Base-by-base conservation (phyloP, 2,888 invertebrate genomes). In the Stomorhina lunata region DNA sequence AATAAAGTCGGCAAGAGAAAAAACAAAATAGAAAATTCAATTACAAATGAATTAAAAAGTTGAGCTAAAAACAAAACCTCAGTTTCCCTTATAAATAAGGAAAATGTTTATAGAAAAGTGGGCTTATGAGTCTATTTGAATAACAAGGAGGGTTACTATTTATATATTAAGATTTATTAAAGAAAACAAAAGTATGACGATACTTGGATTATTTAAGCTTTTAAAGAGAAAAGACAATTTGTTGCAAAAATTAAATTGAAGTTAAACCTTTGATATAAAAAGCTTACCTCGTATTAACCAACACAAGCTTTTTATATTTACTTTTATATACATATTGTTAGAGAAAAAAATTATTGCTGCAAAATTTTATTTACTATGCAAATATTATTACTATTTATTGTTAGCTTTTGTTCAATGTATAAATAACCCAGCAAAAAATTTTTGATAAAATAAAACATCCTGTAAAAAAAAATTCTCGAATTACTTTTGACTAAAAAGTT, bases 361-460 rank as follows among this genome's bases (percentile, higher is more conserved):
- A 59, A 59, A 68, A 48, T 66, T 75, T 43, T 66, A 66, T 76
- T 76, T 66, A 76, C 45, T 66, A 59, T 76, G 57, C 66, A 76
- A 76, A 76, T 76, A 48, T 48, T 59, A 66, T 76, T 66, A 59
- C 57, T 34, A 65, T 57, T 59, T 76, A 66, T 76, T 76, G 66
- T 66, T 65, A 57, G 55, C 66, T 45, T 68, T 76, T 68, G 37
- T 68, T 57, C 25, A 57, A 66, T n/a, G n/a, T n/a, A n/a, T n/a
- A n/a, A n/a, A n/a, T n/a, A n/a, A n/a, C n/a, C n/a, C n/a, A n/a
- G n/a, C n/a, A n/a, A n/a, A n/a, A n/a, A n/a, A n/a, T n/a, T n/a
- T n/a, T n/a, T n/a, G n/a, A n/a, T n/a, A n/a, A n/a, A n/a, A n/a
- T n/a, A n/a, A n/a, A n/a, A n/a, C n/a, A n/a, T n/a, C n/a, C n/a